Conservation (phyloP, 2,113 vertebrate genomes). For the Lycocorax pyrrhopterus region DNA sequence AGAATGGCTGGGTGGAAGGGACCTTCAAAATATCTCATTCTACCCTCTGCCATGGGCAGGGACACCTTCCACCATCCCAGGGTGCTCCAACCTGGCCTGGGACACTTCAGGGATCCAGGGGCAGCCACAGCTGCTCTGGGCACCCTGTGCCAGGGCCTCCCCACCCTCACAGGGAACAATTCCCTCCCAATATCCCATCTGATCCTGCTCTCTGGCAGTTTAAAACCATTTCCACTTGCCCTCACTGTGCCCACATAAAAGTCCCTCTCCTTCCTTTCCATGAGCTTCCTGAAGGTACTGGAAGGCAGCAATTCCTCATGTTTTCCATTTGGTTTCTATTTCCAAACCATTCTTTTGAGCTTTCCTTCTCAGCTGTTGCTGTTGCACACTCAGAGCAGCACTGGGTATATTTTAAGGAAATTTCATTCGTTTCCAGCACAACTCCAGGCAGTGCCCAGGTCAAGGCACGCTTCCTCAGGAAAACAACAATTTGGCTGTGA, state of each 20-base stretch:
- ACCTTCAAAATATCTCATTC: not conserved
- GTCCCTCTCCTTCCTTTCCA: not conserved
- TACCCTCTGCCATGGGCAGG: not conserved
- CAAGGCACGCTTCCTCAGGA: conserved; percentile 3
- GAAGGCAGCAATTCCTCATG: not conserved
- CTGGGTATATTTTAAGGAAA: not conserved
- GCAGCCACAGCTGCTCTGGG: not conserved
- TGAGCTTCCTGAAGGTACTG: not conserved
- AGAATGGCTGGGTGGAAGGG: not conserved
- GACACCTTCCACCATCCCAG: not conserved
- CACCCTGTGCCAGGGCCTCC: not conserved
- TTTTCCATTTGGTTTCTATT: not conserved
- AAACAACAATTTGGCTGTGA: not conserved
- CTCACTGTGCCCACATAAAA: not conserved
- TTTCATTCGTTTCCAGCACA: not conserved
- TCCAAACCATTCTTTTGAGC: not conserved
- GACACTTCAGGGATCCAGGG: not conserved
- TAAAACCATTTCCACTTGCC: not conserved
- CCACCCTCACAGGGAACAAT: not conserved
- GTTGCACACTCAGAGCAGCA: not conserved
- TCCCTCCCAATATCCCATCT: not conserved
- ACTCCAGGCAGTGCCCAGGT: not conserved
- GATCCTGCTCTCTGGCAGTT: not conserved
- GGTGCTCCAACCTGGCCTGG: not conserved
- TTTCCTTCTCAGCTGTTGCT: not conserved